Base-by-base conservation (phyloP, 2,797 vertebrate genomes). In the Oreonectes daqikongensis region DNA sequence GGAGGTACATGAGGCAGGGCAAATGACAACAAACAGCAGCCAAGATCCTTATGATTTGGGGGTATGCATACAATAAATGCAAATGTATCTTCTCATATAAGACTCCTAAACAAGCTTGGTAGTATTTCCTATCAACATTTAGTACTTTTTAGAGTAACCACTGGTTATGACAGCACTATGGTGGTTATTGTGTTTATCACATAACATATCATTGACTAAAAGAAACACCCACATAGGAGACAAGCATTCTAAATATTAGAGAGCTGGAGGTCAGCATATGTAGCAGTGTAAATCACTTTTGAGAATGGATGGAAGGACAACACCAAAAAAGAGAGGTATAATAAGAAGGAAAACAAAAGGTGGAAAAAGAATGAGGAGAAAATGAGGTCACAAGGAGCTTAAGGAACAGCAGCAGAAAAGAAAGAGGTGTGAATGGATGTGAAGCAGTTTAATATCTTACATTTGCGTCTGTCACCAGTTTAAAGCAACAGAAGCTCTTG, bases 381-480 rank as follows among this genome's bases (percentile, higher is more conserved):
- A n/a, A 1, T 11, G 12, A 55, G 4, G 18, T 20, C 6, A 20
- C 28, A 50, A 28, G 64, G 55, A 75, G 53, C 67, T 75, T 57
- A 46, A 72, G 66, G 12, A 81, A 44, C 26, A 61, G 46, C 20
- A 69, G 68, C 5, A 15, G 52, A 60, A 50, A 68, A 55, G 42
- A 40, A 38, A 72, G 66, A 18, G 76, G 48, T 53, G 63, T 83
- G 42, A 69, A 52, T 68, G 73, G 79, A 77, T 50, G 35, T 76
- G 80, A 71, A 78, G 81, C 77, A 18, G 70, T 80, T 88, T 85
- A 86, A 87, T 86, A 75, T 55, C 59, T 85, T 72, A 81, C 76
- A 24, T 40, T n/a, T 66, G 46, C 44, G 61, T 66, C 14, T 67
- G 79, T 87, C 77, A 79, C 74, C 83, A 80, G 64, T 38, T 82